Evolutionary conservation across 2,888 invertebrate species (phyloP).

Genomic region (Lithophane leautieri): DNA sequence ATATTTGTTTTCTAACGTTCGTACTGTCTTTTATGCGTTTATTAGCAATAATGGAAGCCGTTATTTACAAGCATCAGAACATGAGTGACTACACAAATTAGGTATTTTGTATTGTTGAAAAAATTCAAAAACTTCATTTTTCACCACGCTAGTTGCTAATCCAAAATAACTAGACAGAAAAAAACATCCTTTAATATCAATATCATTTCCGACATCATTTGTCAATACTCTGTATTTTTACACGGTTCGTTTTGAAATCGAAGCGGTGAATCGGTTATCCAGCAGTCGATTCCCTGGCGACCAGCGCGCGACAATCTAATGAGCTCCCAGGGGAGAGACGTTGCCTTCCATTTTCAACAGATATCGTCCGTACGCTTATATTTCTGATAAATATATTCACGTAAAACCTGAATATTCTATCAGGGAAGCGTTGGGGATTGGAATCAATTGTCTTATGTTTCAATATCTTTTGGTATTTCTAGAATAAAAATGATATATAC

Average conservation of each 20-base stretch:
- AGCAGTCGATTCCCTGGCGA: conserved; percentile 66
- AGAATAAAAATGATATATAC: conserved; percentile 53
- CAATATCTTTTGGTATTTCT: conserved; percentile 61
- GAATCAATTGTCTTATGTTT: conserved; percentile 68
- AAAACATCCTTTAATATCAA: conserved; percentile 19
- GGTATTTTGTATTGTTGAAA: not conserved
- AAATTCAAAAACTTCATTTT: not conserved
- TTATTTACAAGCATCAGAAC: not conserved
- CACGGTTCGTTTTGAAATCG: conserved; percentile 73
- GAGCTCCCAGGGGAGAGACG: conserved; percentile 76
- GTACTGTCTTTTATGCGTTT: not conserved
- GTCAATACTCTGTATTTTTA: conserved; percentile 67
- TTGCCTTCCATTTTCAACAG: conserved; percentile 73
- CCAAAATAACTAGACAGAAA: not conserved
- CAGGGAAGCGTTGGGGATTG: conserved; percentile 60
- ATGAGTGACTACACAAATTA: no score
- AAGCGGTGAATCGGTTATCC: conserved; percentile 73
- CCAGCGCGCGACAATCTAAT: conserved; percentile 76
- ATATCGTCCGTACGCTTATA: conserved; percentile 68
- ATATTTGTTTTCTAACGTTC: not conserved
- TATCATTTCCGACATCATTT: conserved; percentile 57
- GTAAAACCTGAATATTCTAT: conserved; percentile 69
- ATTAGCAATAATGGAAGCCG: not conserved
- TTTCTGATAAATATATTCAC: conserved; percentile 68
- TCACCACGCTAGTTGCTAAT: not conserved